These are phyloP conservation scores for Gonioctena quinquepunctata DNA, from an alignment of 1,140 invertebrate genomes.

Conservation along the genomic window DNA sequence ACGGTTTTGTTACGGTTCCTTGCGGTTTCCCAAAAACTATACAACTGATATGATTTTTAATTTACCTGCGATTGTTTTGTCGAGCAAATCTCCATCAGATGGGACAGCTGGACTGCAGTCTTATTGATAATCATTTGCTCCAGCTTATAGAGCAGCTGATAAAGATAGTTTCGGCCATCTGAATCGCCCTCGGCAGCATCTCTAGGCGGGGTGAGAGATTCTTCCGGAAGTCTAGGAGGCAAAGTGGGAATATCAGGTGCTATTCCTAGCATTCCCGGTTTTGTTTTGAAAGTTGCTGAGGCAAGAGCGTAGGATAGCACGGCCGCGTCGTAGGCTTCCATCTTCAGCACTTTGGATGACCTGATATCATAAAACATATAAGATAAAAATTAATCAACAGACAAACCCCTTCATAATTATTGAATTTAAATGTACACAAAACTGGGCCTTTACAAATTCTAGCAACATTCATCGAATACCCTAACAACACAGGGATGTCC, in stretches of 20 bases:
- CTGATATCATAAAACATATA: constrained; percentile 34
- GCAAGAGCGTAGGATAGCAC: constrained; percentile 55
- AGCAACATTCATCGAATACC: too few relatives aligned
- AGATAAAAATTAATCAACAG: too few relatives aligned
- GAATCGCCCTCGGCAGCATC: constrained; percentile 27
- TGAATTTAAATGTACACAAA: too few relatives aligned
- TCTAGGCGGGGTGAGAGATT: constrained; percentile 51
- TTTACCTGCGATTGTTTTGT: constrained; percentile 48
- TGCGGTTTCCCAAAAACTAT: too few relatives aligned
- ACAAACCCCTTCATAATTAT: too few relatives aligned
- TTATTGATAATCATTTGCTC: constrained; percentile 47
- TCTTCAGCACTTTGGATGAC: constrained; percentile 66
- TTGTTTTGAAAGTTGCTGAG: constrained; percentile 55
- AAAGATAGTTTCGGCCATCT: constrained; percentile 33
- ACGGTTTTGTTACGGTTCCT: too few relatives aligned
- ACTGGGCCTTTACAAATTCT: too few relatives aligned
- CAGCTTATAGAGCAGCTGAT: constrained; percentile 43
- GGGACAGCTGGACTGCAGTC: constrained; percentile 44
- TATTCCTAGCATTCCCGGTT: constrained; percentile 32
- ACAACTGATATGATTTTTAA: too few relatives aligned
- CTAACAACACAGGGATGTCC: too few relatives aligned
- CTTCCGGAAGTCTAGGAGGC: constrained; percentile 47
- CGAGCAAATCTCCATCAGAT: constrained; percentile 49
- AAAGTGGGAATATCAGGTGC: constrained; percentile 45
- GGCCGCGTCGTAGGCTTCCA: constrained; percentile 61